Evolutionary conservation across 37 sponge, comb jelly and placozoan genomes (phyloP), one percentile per base, ranked within the genome.

Genomic region (Bolinopsis microptera): DNA sequence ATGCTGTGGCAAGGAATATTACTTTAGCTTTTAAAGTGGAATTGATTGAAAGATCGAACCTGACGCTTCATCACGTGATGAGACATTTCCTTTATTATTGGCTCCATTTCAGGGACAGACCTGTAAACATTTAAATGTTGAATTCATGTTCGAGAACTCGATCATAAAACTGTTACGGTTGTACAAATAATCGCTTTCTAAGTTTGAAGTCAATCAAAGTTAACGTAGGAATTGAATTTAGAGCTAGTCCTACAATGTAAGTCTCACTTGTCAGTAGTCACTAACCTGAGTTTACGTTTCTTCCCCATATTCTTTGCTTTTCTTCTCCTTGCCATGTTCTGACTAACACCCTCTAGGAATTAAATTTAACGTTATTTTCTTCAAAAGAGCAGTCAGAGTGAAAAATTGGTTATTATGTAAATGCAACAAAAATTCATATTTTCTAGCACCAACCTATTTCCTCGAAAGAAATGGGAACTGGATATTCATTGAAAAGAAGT

Each of bases 401-500:
- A 48, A 48, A 48, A 5, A 13, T 48, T 18, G 61, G 5, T 48
- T 48, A 48, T 18, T 18, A 48, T 18, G 13, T 5, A 48, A n/a
- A n/a, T n/a, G n/a, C n/a, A 16, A 34, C 35, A 77, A 77, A 35
- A 28, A 1, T 33, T 35, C 80, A 34, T 18, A 18, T 21, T 77
- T 8, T 34, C 35, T 33, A 77, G 1, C 21, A 77, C 80, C 33
- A 34, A 77, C 80, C 27, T 32, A 77, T 32, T 28, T 77, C 80
- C 0, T 77, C 80, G 33, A 35, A 77, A 34, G 80, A 35, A 16
- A 86, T 27, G 13, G 90, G 90, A 26, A 86, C 35, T 39, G 90
- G 90, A 27, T 86, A 86, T 41, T 86, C 90, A 24, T 23, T 86
- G 48, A 86, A 41, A 40, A 86, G 61, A 0, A 86, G 61, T 41